phyloP scores from a whole-genome alignment of 2,113 vertebrate species.

The Camelus bactrianus region DNA sequence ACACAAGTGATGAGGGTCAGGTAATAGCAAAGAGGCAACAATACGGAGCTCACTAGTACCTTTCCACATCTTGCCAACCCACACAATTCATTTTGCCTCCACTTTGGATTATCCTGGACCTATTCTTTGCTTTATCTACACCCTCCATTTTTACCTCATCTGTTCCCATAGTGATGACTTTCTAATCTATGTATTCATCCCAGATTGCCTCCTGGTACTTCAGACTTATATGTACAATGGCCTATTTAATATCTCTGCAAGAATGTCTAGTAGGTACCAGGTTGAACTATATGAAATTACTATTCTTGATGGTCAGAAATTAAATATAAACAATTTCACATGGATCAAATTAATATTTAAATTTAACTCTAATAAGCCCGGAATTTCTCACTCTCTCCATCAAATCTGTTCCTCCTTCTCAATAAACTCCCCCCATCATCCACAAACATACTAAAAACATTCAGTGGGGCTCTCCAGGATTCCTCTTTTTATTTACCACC shows the following conservation, averaged over 20 bases:
- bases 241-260: background rate
- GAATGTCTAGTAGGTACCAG: background rate
- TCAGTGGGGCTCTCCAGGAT: background rate
- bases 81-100: background rate
- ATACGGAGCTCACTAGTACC: background rate
- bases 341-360: slow-evolving; percentile 19
- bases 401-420: background rate
- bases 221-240: background rate
- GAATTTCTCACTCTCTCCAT: background rate
- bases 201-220: background rate
- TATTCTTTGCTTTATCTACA: background rate
- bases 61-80: background rate
- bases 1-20: background rate
- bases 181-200: background rate
- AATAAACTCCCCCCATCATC: background rate
- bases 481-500: background rate
- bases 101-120: background rate
- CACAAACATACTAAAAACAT: background rate
- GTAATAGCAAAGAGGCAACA: background rate
- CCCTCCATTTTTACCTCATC: background rate
- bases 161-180: background rate
- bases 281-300: background rate
- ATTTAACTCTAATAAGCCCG: background rate
- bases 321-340: background rate
- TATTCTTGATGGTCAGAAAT: background rate